Percentiles rank a stretch among this genome's conserved stretches.
Evolutionary conservation across 2,113 vertebrate species (phyloP).

Genomic region (Corapipo altera): DNA sequence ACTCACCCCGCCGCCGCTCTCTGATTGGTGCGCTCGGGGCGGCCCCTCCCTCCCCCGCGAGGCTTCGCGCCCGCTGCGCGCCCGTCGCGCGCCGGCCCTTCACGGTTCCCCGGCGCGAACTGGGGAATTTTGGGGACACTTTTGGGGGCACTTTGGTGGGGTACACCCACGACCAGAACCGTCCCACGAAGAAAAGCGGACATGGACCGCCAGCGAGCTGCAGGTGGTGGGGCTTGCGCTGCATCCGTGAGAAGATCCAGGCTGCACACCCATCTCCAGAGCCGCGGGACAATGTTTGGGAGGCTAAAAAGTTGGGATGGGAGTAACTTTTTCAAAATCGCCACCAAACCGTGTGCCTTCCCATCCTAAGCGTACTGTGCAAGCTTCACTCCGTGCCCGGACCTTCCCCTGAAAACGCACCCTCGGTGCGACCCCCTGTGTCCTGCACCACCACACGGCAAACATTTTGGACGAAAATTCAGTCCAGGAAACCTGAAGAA

Average conservation of each 20-base stretch:
- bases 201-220: rapidly evolving
- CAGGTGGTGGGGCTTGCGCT: neutral
- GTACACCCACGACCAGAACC: too few relatives aligned
- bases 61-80: neutral
- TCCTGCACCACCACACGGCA: rapidly evolving
- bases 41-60: rapidly evolving
- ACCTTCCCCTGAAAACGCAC: rapidly evolving
- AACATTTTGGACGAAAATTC: neutral
- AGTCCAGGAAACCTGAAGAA: neutral
- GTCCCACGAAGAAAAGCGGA: rapidly evolving
- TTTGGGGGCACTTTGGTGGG: neutral
- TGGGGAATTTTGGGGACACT: neutral
- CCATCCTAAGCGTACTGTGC: rapidly evolving
- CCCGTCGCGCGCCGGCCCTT: too few relatives aligned
- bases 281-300: rapidly evolving
- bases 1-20: too few relatives aligned
- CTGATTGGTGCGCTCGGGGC: neutral
- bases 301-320: neutral
- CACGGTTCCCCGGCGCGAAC: too few relatives aligned
- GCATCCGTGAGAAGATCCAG: rapidly evolving
- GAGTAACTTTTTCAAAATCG: neutral
- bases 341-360: neutral
- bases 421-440: rapidly evolving
- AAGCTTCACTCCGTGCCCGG: rapidly evolving
- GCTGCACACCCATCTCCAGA: rapidly evolving